Conservation (phyloP, 2,888 invertebrate species). For the Archips crataeganus region DNA sequence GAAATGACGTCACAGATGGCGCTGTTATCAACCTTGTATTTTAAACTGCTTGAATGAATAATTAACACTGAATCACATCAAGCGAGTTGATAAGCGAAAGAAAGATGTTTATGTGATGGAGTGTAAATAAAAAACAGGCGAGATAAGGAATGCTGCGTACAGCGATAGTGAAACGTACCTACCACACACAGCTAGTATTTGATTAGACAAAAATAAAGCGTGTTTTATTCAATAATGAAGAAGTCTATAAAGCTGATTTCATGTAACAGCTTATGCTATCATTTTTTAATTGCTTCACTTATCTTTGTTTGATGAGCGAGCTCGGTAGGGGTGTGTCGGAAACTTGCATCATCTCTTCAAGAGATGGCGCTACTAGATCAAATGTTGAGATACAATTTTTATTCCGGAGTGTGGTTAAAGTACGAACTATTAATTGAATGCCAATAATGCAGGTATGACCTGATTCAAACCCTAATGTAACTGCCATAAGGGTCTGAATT, state of each 20-base stretch:
- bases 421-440: too few relatives aligned
- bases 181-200: conserved; percentile 24
- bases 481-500: too few relatives aligned
- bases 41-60: conserved; percentile 38
- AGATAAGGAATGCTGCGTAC: conserved; percentile 29
- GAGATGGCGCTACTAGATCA: background rate
- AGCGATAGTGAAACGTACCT: conserved; percentile 41
- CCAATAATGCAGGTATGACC: too few relatives aligned
- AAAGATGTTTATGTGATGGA: conserved; percentile 52
- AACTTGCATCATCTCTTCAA: background rate
- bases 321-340: background rate
- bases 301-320: background rate
- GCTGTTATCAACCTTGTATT: conserved; percentile 45
- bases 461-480: too few relatives aligned
- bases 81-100: conserved; percentile 49
- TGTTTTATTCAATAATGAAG: background rate
- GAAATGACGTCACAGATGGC: conserved; percentile 61
- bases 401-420: too few relatives aligned
- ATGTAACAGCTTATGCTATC: background rate
- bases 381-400: background rate
- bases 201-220: conserved; percentile 10
- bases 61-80: conserved; percentile 43
- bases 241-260: conserved; percentile 2
- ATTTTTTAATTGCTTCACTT: background rate
- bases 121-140: conserved; percentile 48